Conservation (phyloP, 2,888 invertebrate species). For the Cryptosula pallasiana region DNA sequence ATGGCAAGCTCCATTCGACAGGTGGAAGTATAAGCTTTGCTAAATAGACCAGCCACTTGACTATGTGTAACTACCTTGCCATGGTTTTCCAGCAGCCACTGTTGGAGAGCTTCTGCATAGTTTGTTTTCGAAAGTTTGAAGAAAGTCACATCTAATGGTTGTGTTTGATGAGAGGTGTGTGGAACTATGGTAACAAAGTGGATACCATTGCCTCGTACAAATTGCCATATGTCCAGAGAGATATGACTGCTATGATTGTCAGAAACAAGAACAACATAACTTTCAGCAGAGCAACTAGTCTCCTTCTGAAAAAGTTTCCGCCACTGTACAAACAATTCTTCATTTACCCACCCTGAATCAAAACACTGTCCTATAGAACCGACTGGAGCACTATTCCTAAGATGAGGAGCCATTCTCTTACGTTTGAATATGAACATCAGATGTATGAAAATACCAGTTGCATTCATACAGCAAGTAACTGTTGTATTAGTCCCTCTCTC, state of each 20-base stretch:
- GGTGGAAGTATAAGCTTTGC: neutral
- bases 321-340: neutral
- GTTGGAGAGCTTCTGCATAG: too few relatives aligned
- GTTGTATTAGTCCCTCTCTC: too few relatives aligned
- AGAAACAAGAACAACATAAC: neutral
- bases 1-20: too few relatives aligned
- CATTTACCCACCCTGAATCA: neutral
- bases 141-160: neutral
- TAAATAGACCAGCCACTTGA: neutral
- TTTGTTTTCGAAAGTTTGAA: neutral
- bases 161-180: too few relatives aligned
- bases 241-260: too few relatives aligned
- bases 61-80: neutral
- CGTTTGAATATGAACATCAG: neutral
- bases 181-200: neutral
- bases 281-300: neutral
- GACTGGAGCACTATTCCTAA: neutral
- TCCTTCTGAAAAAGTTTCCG: neutral
- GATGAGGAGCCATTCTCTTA: neutral
- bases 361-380: too few relatives aligned
- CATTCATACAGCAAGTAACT: too few relatives aligned
- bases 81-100: neutral
- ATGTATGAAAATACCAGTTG: neutral
- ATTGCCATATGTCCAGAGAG: too few relatives aligned
- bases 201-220: too few relatives aligned